phyloP scores from a whole-genome alignment of 1,140 invertebrate genomes.

The Drosophila mojavensis region DNA sequence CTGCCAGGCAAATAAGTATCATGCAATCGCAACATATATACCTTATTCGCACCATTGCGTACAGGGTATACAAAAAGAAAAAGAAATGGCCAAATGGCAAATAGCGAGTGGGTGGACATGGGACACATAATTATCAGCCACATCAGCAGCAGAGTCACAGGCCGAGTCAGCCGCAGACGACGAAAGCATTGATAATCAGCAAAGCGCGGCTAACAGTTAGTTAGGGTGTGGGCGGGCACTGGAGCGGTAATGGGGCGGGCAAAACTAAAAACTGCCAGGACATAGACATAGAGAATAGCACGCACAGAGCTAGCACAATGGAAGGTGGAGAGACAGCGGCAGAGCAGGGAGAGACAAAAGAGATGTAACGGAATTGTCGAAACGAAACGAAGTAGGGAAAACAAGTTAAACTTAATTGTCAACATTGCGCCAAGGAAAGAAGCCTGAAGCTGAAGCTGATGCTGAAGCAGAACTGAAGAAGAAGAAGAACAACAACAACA shows the following conservation, averaged over 20 bases:
- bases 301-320: conserved; percentile 8
- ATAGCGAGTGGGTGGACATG: conserved; percentile 47
- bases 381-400: conserved; percentile 76
- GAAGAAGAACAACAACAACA: conserved; percentile 10
- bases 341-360: neutral
- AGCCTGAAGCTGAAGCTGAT: conserved; percentile 8
- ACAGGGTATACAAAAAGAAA: conserved; percentile 2
- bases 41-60: neutral
- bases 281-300: conserved; percentile 7
- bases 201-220: conserved; percentile 31
- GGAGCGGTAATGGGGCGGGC: neutral
- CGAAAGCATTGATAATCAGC: conserved; percentile 73
- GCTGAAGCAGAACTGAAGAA: conserved; percentile 22
- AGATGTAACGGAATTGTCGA: conserved; percentile 55
- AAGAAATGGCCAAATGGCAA: conserved; percentile 27
- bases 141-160: conserved; percentile 49
- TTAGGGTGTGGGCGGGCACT: neutral
- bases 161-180: conserved; percentile 65
- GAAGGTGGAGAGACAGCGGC: neutral
- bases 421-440: conserved; percentile 68
- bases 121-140: conserved; percentile 80
- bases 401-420: conserved; percentile 81
- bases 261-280: conserved; percentile 21
- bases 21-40: neutral
- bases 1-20: neutral